A percentile compares a stretch with the other conserved stretches of the same genome.
Evolutionary conservation across 2,888 invertebrate species (phyloP).

Genomic region (Plebejus melissa): DNA sequence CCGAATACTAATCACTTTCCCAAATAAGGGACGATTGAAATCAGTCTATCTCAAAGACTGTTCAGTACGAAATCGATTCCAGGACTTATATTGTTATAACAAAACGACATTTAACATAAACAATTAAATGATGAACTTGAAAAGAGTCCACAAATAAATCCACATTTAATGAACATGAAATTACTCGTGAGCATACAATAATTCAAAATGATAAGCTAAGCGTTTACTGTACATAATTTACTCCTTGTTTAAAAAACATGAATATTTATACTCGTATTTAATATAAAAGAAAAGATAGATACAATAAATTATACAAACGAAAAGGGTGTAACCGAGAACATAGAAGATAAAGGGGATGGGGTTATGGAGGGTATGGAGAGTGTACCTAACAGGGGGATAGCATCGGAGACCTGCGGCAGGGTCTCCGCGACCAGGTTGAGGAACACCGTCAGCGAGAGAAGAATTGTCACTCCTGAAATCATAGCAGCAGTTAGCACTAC

Average conservation of each 20-base stretch:
- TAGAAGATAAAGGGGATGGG: conserved; percentile 56
- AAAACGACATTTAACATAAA: conserved; percentile 33
- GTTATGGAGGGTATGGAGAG: conserved; percentile 63
- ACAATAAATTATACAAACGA: conserved; percentile 43
- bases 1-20: background rate
- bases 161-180: conserved; percentile 16
- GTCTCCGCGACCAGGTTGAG: conserved; percentile 99
- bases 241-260: conserved; percentile 74
- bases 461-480: conserved; percentile 98
- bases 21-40: background rate
- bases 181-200: conserved; percentile 7
- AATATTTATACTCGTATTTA: conserved; percentile 53
- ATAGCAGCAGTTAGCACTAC: conserved; percentile 44
- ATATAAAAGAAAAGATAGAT: conserved; percentile 39
- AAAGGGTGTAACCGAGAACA: conserved; percentile 48
- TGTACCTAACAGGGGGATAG: conserved; percentile 99
- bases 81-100: conserved; percentile 45
- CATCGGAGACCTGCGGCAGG: conserved; percentile 99
- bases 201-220: conserved; percentile 24
- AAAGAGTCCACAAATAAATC: background rate
- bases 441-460: conserved; percentile 99
- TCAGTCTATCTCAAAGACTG: conserved; percentile 1
- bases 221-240: conserved; percentile 57
- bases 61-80: conserved; percentile 72
- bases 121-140: conserved; percentile 24